Conservation (phyloP, 2,797 vertebrate genomes). For the Propithecus perrieri region DNA sequence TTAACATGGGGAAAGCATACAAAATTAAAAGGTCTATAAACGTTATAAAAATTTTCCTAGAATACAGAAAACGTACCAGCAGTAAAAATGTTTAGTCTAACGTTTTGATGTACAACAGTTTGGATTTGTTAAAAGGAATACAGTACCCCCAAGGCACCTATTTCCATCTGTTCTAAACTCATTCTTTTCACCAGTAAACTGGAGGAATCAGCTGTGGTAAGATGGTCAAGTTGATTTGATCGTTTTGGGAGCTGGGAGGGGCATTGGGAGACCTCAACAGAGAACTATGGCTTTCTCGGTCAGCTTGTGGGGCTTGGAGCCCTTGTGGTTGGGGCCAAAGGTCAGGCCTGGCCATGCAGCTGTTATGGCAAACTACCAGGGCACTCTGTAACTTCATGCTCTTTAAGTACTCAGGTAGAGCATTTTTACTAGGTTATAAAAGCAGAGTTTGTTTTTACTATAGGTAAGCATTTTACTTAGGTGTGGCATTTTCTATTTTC, state of each 20-base stretch:
- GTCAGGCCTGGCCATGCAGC: not conserved
- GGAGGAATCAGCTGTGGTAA: not conserved
- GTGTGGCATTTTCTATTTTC: not conserved
- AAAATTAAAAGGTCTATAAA: conserved; percentile 19
- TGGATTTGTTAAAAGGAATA: not conserved
- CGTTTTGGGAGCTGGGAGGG: not conserved
- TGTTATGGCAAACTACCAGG: not conserved
- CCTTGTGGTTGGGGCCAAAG: not conserved
- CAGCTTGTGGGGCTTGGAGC: not conserved
- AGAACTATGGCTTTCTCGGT: not conserved
- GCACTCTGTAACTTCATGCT: not conserved
- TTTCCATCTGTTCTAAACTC: not conserved
- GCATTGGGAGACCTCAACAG: not conserved
- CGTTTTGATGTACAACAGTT: not conserved
- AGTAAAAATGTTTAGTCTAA: not conserved
- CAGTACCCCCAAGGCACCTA: not conserved
- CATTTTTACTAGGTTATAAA: conserved; percentile 1
- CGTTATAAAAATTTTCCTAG: not conserved
- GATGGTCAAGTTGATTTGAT: not conserved
- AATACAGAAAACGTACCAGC: not conserved
- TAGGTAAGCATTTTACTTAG: not conserved
- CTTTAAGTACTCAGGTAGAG: not conserved
- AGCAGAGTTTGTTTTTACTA: not conserved
- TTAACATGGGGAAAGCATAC: not conserved
- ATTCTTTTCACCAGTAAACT: not conserved